phyloP scores from a whole-genome alignment of 2,888 invertebrate species.

The Orchesellides sinensis region DNA sequence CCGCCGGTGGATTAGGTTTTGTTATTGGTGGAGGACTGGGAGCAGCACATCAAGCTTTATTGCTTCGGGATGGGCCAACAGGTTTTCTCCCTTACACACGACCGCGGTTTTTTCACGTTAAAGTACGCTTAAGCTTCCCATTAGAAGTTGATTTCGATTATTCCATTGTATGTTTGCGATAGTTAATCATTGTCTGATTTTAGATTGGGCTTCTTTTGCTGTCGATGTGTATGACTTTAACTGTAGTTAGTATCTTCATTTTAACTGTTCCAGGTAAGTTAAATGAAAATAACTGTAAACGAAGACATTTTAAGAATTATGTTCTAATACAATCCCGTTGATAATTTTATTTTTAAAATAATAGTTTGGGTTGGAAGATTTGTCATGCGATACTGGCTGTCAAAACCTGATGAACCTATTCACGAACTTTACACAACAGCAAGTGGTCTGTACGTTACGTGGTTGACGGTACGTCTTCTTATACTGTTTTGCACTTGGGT shows the following conservation, averaged over 20 bases:
- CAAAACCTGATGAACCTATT: conserved; percentile 78
- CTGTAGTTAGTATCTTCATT: conserved; percentile 89
- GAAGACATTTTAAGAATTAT: background rate
- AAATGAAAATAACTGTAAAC: background rate
- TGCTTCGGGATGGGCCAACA: conserved; percentile 88
- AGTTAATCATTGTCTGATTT: conserved; percentile 11
- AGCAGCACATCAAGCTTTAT: conserved; percentile 92
- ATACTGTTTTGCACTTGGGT: conserved; percentile 91
- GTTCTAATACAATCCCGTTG: background rate
- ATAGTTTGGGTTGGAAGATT: conserved; percentile 73
- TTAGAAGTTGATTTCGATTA: too few species aligned
- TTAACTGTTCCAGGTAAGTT: conserved; percentile 86
- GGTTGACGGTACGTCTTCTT: conserved; percentile 91
- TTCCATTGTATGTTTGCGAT: conserved; percentile 38
- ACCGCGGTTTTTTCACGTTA: conserved; percentile 87
- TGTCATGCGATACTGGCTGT: conserved; percentile 74
- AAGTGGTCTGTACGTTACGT: conserved; percentile 95
- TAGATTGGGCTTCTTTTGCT: conserved; percentile 81
- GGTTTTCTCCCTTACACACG: conserved; percentile 94
- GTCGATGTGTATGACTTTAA: conserved; percentile 89
- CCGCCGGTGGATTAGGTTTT: conserved; percentile 71
- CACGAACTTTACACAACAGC: conserved; percentile 98
- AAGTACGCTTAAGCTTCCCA: conserved; percentile 75
- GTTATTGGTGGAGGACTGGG: conserved; percentile 79
- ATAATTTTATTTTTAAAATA: background rate